Evolutionary conservation across 2,797 vertebrate species (phyloP).

Genomic region (Antrozous pallidus): DNA sequence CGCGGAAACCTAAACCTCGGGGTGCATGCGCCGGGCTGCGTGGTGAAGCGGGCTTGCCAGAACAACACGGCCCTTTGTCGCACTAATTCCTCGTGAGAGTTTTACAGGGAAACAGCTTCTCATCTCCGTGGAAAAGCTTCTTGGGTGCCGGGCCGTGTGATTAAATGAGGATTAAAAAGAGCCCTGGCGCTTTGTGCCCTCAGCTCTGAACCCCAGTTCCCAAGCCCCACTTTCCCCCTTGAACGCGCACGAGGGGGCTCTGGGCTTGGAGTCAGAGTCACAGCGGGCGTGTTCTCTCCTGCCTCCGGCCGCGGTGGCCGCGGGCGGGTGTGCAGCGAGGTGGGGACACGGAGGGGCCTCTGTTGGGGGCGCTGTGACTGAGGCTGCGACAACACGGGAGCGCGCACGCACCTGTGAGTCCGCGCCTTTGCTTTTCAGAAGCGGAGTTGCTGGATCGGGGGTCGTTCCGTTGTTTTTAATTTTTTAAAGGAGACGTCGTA

Average conservation of each 20-base stretch:
- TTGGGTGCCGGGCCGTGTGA: constrained; percentile 75
- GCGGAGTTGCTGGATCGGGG: background rate
- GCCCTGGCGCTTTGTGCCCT: constrained; percentile 48
- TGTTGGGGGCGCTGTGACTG: no score
- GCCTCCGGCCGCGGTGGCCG: no score
- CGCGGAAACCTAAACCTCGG: background rate
- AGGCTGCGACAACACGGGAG: no score
- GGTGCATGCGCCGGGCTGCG: background rate
- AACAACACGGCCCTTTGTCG: constrained; percentile 80
- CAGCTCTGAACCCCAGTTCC: no score
- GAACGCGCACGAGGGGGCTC: no score
- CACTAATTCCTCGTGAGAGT: constrained; percentile 79
- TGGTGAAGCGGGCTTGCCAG: constrained; percentile 49
- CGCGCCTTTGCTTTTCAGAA: background rate
- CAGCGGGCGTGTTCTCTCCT: no score
- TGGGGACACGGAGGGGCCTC: background rate
- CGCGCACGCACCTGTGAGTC: background rate
- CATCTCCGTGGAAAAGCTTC: constrained; percentile 72
- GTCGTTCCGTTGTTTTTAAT: background rate
- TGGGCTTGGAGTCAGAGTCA: no score
- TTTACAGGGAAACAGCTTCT: constrained; percentile 76
- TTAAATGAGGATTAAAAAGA: constrained; percentile 83
- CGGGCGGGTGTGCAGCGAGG: fast-evolving
- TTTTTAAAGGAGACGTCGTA: background rate
- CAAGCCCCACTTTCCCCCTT: no score